Base-by-base conservation (phyloP, 2,797 vertebrate genomes). In the Meriones psammophilus region DNA sequence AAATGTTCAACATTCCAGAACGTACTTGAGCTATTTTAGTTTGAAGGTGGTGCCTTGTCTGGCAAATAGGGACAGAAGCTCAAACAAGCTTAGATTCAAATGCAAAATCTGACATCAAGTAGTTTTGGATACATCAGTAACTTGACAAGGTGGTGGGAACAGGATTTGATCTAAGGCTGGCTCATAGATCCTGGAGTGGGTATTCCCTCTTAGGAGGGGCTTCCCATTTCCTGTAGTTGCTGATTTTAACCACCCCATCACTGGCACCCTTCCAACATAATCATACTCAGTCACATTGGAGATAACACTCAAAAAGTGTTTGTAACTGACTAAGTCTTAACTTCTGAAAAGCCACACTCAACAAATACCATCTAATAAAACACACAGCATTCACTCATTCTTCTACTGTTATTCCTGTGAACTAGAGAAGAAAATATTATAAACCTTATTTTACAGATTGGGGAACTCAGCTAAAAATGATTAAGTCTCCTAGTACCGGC, bases 401-500 rank as follows among this genome's bases (percentile, higher is more conserved):
- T 92, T 79, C 93, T 93, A 80, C 84, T 39, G 71, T 68, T 39
- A 88, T 69, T 78, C 54, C 88, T 87, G 42, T 69, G 86, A 93
- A 95, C 46, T n/a, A 77, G 50, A 76, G 24, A 91, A 91, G 80
- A 88, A 90, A 93, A 93, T 54, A 84, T 64, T 86, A 91, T 42
- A 94, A 90, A 88, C 66, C 64, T 92, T 66, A 92, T 77, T 90
- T 89, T 79, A 86, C 76, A 97, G 30, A 95, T 2, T 79, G 33
- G 30, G 50, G 42, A 74, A 89, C 30, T 92, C 69, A 93, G 87
- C 88, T 94, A 92, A 95, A 90, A 81, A 96, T 92, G 89, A 95
- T 85, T n/a, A 76, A 50, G 81, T 33, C 46, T 79, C 79, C 46
- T n/a, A 33, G 66, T n/a, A 30, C 81, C 74, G 26, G 64, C 68